Evolutionary conservation across 2,797 vertebrate species (phyloP), one percentile per base, ranked within the genome.

Genomic region (Delichon dasypus): DNA sequence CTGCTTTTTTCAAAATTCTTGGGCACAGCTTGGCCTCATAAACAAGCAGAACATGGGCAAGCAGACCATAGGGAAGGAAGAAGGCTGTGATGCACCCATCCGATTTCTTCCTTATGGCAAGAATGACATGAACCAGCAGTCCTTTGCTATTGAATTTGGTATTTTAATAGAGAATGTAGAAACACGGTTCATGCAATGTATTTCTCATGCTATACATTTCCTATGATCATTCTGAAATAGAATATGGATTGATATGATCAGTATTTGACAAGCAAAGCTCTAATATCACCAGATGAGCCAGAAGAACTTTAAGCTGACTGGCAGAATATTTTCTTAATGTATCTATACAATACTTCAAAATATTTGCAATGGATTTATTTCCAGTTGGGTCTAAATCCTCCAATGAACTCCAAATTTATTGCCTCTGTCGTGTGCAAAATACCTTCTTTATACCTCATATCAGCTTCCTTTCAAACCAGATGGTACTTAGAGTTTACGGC

Each of bases 401-500:
- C 65, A 78, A 75, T 44, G 93, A 92, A 93, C 54, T 72, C 79
- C 58, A 79, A 65, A 95, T 97, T 94, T 96, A 97, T 97, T 95
- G 75, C 77, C 15, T 93, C 57, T 94, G 42, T 64, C 17, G 0
- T 48, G 44, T 85, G 81, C 91, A 93, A 96, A 96, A 94, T 60
- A 58, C 82, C 55, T 93, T 85, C 79, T 89, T 96, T 89, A 70
- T 82, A 85, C 57, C 72, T 90, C 54, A 21, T 85, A 94, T 95
- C 89, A 89, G 61, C 90, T 84, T 94, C 36, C 58, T 90, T 96
- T 93, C 91, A 93, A 87, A 92, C 57, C 72, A 91, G 91, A 82
- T 20, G 11, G 75, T 95, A 80, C 91, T 96, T 94, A 93, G 19
- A 81, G 75, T 94, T 96, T 93, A 95, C 93, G 93, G 87, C 61